phyloP scores from a whole-genome alignment of 2,888 invertebrate species.

The Hydrotaea diabolus region DNA sequence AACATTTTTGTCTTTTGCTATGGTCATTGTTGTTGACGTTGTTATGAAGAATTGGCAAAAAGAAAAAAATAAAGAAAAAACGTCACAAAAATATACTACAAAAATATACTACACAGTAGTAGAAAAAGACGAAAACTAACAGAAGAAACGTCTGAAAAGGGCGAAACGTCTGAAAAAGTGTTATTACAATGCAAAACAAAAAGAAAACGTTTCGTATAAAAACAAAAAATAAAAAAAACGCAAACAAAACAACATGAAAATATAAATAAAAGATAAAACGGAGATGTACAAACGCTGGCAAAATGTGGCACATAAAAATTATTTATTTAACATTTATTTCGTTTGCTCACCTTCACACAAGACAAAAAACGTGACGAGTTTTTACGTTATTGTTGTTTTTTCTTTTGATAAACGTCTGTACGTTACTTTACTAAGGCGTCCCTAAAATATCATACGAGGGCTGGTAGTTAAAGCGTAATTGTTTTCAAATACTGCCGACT shows the following conservation, averaged over 20 bases:
- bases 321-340: slow-evolving; percentile 19
- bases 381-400: not conserved
- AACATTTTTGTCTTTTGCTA: not conserved
- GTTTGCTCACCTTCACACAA: slow-evolving; percentile 12
- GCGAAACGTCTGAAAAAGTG: not conserved
- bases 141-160: not conserved
- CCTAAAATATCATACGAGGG: no score
- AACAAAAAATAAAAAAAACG: slow-evolving; percentile 1
- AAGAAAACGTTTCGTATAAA: not conserved
- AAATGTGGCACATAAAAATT: slow-evolving; percentile 7
- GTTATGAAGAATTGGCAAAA: not conserved
- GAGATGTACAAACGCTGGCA: not conserved
- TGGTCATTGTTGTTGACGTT: not conserved
- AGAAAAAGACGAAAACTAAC: no score
- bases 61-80: not conserved
- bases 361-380: slow-evolving; percentile 17
- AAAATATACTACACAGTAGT: no score
- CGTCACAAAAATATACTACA: not conserved
- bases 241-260: not conserved
- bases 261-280: not conserved
- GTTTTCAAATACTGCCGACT: no score
- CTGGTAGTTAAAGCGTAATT: no score
- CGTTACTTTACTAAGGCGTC: no score
- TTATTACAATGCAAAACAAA: not conserved
- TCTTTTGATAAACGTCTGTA: no score